These are phyloP conservation scores for Peromyscus aztecus DNA, from an alignment of 2,797 vertebrate genomes.

Conservation along the genomic window DNA sequence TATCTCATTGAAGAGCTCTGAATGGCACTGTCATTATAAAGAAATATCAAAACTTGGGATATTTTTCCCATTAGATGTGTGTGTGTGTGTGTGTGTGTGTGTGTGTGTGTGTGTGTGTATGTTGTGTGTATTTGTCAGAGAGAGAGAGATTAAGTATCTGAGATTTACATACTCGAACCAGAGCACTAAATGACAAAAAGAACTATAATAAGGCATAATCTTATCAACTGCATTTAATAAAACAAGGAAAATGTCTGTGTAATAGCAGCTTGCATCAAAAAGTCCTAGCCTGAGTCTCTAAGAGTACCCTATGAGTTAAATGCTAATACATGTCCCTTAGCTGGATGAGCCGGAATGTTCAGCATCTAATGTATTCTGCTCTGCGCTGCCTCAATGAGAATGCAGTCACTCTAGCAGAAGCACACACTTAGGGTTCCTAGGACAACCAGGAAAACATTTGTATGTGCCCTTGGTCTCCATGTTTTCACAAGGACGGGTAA, in stretches of 20 bases:
- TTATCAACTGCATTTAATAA: not conserved
- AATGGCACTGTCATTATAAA: not conserved
- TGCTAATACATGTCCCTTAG: not conserved
- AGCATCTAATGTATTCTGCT: slow-evolving; percentile 47
- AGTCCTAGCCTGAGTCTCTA: not conserved
- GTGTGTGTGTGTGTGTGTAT: not conserved
- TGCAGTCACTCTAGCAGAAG: not conserved
- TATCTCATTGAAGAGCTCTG: not conserved
- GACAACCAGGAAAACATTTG: slow-evolving; percentile 53
- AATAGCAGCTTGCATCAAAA: not conserved
- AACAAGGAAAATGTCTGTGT: not conserved
- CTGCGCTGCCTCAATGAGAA: slow-evolving; percentile 18
- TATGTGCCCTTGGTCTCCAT: not conserved
- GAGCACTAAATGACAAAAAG: not conserved
- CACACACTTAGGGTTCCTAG: slow-evolving; percentile 36
- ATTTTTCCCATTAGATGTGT: not conserved
- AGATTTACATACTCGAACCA: not conserved
- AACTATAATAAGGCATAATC: not conserved
- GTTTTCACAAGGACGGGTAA: not conserved
- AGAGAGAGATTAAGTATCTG: not conserved
- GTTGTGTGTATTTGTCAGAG: no score
- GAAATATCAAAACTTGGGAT: not conserved
- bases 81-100: not conserved
- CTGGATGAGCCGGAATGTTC: not conserved
- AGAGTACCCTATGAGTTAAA: not conserved